phyloP scores from a whole-genome alignment of 2,888 invertebrate genomes.

The Diarsia brunnea region DNA sequence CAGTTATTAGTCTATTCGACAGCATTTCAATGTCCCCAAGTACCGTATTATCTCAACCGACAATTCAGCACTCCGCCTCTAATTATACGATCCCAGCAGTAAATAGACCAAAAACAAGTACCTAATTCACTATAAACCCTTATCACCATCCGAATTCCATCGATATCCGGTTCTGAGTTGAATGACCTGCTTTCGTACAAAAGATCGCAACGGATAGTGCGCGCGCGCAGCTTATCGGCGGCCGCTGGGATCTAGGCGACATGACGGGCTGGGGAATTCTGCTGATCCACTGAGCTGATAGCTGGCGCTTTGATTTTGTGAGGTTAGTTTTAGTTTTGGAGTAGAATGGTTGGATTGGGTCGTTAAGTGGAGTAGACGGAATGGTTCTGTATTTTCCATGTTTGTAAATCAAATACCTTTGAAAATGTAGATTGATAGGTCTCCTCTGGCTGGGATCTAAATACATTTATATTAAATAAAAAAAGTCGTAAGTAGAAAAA shows the following conservation, averaged over 20 bases:
- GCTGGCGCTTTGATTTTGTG: constrained; percentile 58
- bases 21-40: background rate
- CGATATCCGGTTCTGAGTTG: constrained; percentile 66
- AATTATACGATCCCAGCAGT: constrained; percentile 38
- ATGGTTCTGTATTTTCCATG: background rate
- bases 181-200: constrained; percentile 69
- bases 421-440: background rate
- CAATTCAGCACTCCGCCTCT: background rate
- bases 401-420: background rate
- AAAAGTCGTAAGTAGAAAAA: no score
- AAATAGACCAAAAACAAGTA: constrained; percentile 34
- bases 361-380: background rate
- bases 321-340: constrained; percentile 49
- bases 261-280: constrained; percentile 65
- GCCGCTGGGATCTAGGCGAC: constrained; percentile 65
- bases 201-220: constrained; percentile 67
- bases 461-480: background rate
- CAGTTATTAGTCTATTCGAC: background rate
- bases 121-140: constrained; percentile 47
- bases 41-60: background rate
- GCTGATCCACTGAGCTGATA: constrained; percentile 61
- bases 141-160: constrained; percentile 65
- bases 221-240: constrained; percentile 61
- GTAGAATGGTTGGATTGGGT: constrained; percentile 2
- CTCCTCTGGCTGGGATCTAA: background rate